Evolutionary conservation across 2,797 vertebrate species (phyloP).

Genomic region (Garrulus glandarius): DNA sequence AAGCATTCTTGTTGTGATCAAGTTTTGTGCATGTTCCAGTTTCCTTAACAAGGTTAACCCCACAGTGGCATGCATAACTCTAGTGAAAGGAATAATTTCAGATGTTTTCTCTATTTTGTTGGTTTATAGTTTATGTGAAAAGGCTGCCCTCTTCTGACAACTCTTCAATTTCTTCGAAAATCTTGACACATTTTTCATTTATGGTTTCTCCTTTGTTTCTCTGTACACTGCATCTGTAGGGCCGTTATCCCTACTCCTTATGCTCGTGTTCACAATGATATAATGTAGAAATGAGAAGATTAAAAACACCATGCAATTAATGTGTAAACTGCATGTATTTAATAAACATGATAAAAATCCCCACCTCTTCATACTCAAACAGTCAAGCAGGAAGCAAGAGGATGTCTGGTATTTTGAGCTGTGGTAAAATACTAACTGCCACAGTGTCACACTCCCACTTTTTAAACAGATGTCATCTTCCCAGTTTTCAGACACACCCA

Average conservation of each 20-base stretch:
- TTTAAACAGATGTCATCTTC: neutral
- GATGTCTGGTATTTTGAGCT: neutral
- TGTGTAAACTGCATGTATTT: neutral
- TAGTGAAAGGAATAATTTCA: neutral
- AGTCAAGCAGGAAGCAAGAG: neutral
- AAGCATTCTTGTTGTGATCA: neutral
- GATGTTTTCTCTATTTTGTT: neutral
- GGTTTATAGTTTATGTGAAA: conserved; percentile 41
- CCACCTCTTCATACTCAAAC: neutral
- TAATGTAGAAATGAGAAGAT: neutral
- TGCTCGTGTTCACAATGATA: neutral
- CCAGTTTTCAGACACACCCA: neutral
- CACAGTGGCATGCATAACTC: neutral
- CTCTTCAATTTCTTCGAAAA: neutral
- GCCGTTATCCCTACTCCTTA: neutral
- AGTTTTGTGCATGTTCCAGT: neutral
- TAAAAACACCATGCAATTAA: neutral
- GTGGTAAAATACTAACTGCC: neutral
- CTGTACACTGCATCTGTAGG: neutral
- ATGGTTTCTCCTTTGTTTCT: neutral
- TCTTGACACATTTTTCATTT: neutral
- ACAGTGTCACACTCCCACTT: neutral
- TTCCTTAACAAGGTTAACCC: neutral
- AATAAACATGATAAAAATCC: neutral
- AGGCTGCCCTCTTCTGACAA: conserved; percentile 71